Base-by-base conservation (phyloP, 2,113 vertebrate genomes). In the Dicentrarchus labrax region DNA sequence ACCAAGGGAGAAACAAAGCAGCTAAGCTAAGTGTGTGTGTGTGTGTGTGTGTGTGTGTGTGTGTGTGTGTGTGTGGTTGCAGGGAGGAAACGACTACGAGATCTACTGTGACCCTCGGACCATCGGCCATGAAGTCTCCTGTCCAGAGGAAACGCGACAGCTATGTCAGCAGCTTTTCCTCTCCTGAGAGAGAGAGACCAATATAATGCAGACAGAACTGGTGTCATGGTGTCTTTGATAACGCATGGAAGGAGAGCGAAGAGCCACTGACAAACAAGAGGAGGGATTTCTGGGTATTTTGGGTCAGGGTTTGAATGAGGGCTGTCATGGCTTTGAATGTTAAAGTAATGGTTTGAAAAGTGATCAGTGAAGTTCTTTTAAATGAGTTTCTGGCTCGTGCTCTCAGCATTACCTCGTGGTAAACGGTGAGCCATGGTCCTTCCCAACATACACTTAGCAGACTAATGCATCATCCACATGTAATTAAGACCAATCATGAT, bases 1-100 rank as follows among this genome's bases (percentile, higher is more conserved):
- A 30, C 30, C 30, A 30, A 30, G 30, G 30, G 2, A 30, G 30
- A 30, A 2, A 30, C 30, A 2, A 43, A 43, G 41, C 8, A 8
- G 41, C 6, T 43, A 43, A 43, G 41, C 45, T 47, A 12, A 11
- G 19, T 75, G 16, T 48, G 4, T 17, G 11, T 79, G 21, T 72
- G 19, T 69, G n/a, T 47, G 8, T 57, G 8, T 62, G 16, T 65
- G 17, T 74, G 1, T 47, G 3, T 5, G 30, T 30, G 30, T 30
- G 30, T 30, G 30, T 30, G 30, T 30, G 6, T 80, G 21, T 72
- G 22, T 10, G 78, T 48, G 80, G 56, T 72, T 62, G 41, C 56
- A 96, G 94, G 83, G 95, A 80, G 89, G 95, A 93, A 94, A 94
- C n/a, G 93, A 94, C 78, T 91, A 92, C 8, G 93, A 94, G 88